Percentiles rank a stretch among this genome's conserved stretches.
Conservation (phyloP, 2,113 vertebrate species). For the Plecotus auritus region DNA sequence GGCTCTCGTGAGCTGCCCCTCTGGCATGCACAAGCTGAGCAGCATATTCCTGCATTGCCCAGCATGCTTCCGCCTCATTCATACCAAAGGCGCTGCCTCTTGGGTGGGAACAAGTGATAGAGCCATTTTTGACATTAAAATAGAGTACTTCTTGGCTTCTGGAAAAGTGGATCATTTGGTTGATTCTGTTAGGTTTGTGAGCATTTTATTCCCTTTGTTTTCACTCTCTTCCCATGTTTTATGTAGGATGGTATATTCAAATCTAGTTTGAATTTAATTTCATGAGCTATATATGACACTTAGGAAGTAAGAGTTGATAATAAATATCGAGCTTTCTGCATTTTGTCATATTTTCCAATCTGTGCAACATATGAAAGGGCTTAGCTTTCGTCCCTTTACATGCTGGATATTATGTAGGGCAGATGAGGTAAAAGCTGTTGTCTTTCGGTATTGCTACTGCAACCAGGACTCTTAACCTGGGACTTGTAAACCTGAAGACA, state of each 20-base stretch:
- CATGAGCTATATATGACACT: not conserved
- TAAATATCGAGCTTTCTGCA: not conserved
- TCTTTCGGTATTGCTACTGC: not conserved
- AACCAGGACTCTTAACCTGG: not conserved
- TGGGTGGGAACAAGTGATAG: not conserved
- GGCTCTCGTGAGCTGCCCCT: not conserved
- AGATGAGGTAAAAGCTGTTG: not conserved
- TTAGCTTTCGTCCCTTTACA: not conserved
- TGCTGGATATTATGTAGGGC: not conserved
- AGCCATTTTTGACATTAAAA: not conserved
- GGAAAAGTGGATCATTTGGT: not conserved
- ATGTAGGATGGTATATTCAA: not conserved
- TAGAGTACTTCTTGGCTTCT: not conserved
- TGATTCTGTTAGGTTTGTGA: not conserved
- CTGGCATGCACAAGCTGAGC: not conserved
- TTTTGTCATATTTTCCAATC: constrained; percentile 24
- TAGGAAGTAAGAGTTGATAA: not conserved
- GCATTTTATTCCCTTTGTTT: not conserved
- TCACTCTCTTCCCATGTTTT: not conserved
- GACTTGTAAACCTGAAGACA: not conserved
- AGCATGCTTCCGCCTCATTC: not conserved
- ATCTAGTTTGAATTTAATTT: constrained; percentile 11
- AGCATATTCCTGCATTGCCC: not conserved
- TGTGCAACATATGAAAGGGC: constrained; percentile 2
- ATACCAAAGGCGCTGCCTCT: not conserved